phyloP scores from a whole-genome alignment of 1,140 invertebrate genomes.

The Lethrus apterus region DNA sequence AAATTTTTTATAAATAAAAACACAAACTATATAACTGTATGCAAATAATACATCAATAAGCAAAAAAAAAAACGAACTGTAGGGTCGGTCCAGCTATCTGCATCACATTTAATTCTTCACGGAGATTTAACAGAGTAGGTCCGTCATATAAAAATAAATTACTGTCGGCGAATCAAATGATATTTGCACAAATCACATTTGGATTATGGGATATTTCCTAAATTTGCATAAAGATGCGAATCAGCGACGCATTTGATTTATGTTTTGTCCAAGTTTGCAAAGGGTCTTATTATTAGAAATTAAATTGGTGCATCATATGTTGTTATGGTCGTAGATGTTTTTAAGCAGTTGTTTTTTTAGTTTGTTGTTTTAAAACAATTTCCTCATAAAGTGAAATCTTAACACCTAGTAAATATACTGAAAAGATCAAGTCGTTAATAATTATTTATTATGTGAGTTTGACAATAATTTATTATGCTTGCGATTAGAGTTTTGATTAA shows the following conservation, averaged over 20 bases:
- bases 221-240: slow-evolving; percentile 23
- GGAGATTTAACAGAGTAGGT: slow-evolving; percentile 6
- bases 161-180: slow-evolving; percentile 7
- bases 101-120: slow-evolving; percentile 13
- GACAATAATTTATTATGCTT: too few species aligned
- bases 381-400: too few species aligned
- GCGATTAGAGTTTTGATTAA: too few species aligned
- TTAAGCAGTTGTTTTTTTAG: too few species aligned
- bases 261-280: slow-evolving; percentile 17
- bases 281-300: slow-evolving; percentile 1
- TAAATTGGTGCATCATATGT: slow-evolving; percentile 11
- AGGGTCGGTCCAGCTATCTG: slow-evolving; percentile 5
- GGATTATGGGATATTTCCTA: slow-evolving; percentile 13
- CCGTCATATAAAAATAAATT: slow-evolving; percentile 12
- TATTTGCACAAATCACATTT: slow-evolving; percentile 15
- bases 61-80: slow-evolving; percentile 5
- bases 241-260: slow-evolving; percentile 16
- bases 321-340: too few species aligned
- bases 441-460: too few species aligned
- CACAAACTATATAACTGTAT: too few species aligned
- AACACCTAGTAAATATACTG: too few species aligned
- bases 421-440: too few species aligned
- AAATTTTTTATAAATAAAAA: too few species aligned
- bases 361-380: too few species aligned
- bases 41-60: too few species aligned